Percentiles rank a stretch among this genome's conserved stretches.
Evolutionary conservation across 2,797 vertebrate species (phyloP).

Genomic region (Hippopotamyrus pictus): DNA sequence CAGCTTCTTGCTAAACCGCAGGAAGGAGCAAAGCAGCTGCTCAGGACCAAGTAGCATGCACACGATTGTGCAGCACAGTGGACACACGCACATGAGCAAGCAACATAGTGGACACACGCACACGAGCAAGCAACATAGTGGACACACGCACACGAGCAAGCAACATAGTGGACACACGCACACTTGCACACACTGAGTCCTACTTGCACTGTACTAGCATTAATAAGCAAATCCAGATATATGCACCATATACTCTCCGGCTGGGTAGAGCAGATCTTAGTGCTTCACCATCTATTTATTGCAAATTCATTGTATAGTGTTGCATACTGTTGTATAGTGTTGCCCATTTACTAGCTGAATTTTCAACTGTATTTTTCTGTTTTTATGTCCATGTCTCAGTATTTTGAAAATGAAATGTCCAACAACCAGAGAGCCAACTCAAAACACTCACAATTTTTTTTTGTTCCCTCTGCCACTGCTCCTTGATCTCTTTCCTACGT

Average conservation of each 20-base stretch:
- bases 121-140: no score
- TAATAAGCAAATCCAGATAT: neutral
- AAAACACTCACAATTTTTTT: constrained; percentile 86
- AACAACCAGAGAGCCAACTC: no score
- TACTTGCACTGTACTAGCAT: neutral
- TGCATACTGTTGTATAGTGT: neutral
- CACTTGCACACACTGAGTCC: neutral
- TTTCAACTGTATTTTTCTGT: neutral
- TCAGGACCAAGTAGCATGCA: neutral
- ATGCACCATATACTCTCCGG: neutral
- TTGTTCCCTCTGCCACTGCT: constrained; percentile 92
- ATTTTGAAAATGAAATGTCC: neutral
- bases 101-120: neutral
- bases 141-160: neutral
- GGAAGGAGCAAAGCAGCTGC: neutral
- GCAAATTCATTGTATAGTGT: neutral
- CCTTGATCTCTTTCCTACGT: constrained; percentile 93
- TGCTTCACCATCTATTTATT: neutral
- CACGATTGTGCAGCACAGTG: neutral
- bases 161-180: no score
- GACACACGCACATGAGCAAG: neutral
- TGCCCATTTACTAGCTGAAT: neutral
- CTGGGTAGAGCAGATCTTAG: neutral
- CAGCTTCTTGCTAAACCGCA: constrained; percentile 77
- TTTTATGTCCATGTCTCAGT: neutral